A percentile compares a stretch with the other conserved stretches of the same genome.
Evolutionary conservation across 2,888 invertebrate species (phyloP).

Genomic region (Ormyrus thymus): DNA sequence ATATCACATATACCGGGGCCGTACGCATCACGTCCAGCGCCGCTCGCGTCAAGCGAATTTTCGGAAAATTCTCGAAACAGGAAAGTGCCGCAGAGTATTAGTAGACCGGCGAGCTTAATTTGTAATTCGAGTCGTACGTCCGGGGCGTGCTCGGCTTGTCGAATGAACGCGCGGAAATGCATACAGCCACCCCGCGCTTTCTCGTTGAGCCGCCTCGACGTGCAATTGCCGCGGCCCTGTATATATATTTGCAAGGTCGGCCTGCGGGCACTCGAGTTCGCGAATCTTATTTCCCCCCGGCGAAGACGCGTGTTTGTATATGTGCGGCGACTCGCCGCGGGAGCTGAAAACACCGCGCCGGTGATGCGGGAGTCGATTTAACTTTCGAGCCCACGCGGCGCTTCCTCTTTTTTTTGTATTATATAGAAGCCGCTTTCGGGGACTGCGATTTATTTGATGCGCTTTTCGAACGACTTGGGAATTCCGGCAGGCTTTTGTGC

Average conservation of each 20-base stretch:
- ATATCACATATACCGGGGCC: neutral
- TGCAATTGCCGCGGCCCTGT: neutral
- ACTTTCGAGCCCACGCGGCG: no score
- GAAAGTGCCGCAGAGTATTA: no score
- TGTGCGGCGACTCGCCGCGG: no score
- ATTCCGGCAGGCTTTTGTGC: no score
- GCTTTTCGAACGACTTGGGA: no score
- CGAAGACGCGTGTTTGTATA: no score
- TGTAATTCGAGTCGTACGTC: slow-evolving; percentile 39
- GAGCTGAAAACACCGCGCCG: no score
- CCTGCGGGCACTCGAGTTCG: neutral
- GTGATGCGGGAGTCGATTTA: no score
- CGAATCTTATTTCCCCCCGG: no score
- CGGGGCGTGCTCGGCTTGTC: slow-evolving; percentile 16
- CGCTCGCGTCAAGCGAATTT: slow-evolving; percentile 2
- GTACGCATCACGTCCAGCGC: neutral
- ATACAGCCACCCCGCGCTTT: neutral
- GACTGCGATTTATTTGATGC: no score
- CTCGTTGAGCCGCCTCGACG: neutral
- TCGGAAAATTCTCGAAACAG: slow-evolving; percentile 22
- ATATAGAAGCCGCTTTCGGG: no score
- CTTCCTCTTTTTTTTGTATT: no score
- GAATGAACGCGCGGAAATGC: neutral
- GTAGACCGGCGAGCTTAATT: slow-evolving; percentile 24
- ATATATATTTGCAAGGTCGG: slow-evolving; percentile 6